Evolutionary conservation across 1,140 invertebrate species (phyloP), one percentile per base, ranked within the genome.

Genomic region (Battus philenor): DNA sequence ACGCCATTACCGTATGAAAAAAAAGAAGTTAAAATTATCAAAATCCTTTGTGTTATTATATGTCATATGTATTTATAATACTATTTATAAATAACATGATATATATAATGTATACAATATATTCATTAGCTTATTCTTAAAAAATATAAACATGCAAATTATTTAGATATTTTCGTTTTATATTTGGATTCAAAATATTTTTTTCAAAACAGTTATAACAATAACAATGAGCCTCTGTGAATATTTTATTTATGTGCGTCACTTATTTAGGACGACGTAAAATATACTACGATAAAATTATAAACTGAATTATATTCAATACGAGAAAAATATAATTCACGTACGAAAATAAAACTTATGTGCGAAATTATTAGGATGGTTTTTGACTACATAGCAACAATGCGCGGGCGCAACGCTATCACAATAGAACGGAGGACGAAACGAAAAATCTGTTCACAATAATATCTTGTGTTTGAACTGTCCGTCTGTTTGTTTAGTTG

Each of bases 401-500:
- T 48, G 36, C 44, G 52, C 50, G 55, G 47, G 16, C 55, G 55
- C 59, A 51, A 30, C 44, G 47, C 30, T 17, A 52, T 47, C 45
- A 68, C 59, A 63, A 66, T 63, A 56, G 53, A 63, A 66, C 43
- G 50, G 63, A 55, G 44, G 55, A 67, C 53, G 58, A 74, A 60
- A 64, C 52, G 54, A 68, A 72, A 70, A 70, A 68, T 72, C 64
- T 72, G 64, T 62, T 68, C 67, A 68, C 58, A 72, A 68, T 68
- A 68, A 69, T 63, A 65, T 58, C 53, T 49, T 57, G 45, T 65
- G 66, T 77, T 77, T 71, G 63, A 64, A 70, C 64, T 67, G 68
- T 65, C 63, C 54, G 59, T 59, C 48, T 75, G 70, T 78, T 78
- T 78, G 62, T 71, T 69, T 78, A 75, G 71, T 74, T 79, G 75